phyloP scores from a whole-genome alignment of 2,797 vertebrate genomes.

The Cossypha niveicapilla region DNA sequence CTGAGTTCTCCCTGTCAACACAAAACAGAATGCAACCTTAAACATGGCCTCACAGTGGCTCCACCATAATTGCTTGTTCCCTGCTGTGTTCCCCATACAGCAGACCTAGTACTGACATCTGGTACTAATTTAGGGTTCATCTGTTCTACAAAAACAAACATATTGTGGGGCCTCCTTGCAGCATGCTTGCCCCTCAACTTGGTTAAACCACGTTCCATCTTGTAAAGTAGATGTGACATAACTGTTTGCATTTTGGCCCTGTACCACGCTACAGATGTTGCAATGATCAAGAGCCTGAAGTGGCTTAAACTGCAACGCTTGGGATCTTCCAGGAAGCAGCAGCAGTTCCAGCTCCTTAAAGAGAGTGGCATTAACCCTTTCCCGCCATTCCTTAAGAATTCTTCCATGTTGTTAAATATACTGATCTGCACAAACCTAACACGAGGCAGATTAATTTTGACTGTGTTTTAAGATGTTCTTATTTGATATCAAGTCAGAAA shows the following conservation, averaged over 20 bases:
- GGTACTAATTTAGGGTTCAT: slow-evolving; percentile 66
- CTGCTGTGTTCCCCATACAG: slow-evolving; percentile 49
- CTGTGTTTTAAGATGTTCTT: not conserved
- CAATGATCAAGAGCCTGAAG: slow-evolving; percentile 20
- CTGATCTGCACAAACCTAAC: not conserved
- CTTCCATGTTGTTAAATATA: not conserved
- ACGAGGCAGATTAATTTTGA: not conserved
- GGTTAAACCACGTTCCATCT: slow-evolving; percentile 53
- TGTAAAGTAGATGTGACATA: slow-evolving; percentile 63
- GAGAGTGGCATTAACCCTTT: not conserved
- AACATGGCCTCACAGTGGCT: slow-evolving; percentile 63
- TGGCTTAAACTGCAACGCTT: not conserved
- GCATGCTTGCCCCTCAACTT: slow-evolving; percentile 53
- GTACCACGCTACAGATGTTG: slow-evolving; percentile 1
- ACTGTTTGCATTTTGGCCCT: slow-evolving; percentile 52
- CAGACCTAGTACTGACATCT: slow-evolving; percentile 60
- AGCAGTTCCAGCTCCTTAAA: not conserved
- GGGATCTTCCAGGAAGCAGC: slow-evolving; percentile 7
- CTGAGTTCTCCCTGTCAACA: slow-evolving; percentile 7
- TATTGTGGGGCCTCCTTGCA: slow-evolving; percentile 55
- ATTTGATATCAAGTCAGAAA: not conserved
- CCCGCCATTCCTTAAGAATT: accelerated
- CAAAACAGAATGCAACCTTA: slow-evolving; percentile 45
- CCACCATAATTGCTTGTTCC: slow-evolving; percentile 60
- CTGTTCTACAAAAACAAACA: slow-evolving; percentile 65